Base-by-base conservation (phyloP, 2,888 invertebrate genomes). In the Eristalinus sepulchralis region DNA sequence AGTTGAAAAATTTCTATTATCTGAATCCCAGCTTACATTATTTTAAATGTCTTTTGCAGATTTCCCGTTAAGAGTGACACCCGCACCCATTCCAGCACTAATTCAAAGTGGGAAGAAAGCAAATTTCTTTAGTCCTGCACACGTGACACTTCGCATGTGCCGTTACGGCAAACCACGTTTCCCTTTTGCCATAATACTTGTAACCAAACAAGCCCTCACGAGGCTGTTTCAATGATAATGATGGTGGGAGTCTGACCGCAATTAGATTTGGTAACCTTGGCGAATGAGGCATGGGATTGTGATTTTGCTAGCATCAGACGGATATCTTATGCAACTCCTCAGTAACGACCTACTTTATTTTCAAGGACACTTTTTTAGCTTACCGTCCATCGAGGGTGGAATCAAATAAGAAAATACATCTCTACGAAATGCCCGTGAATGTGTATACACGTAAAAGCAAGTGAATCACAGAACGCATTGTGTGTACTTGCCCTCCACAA, bases 401-500 rank as follows among this genome's bases (percentile, higher is more conserved):
- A 33, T 17, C 11, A n/a, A 53, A 53, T 20, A 34, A 24, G 24
- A 6, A 39, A 63, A 53, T 22, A 20, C 20, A 59, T 17, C 22
- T 60, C 47, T 5, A 47, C 47, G 6, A 34, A 34, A 34, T 34
- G 1, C 17, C 8, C 2, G 17, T 17, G n/a, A 0, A 47, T 47
- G 1, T 47, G 3, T 39, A 53, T 60, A 39, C 8, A 66, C 22
- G 39, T 59, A 39, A 67, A 60, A 76, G 67, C 47, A 59, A 3
- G 67, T 76, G 76, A 76, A 68, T 76, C 76, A 76, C 60, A n/a
- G 17, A 53, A 20, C 36, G 22, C 59, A 62, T 67, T 34, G 36
- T 59, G 68, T 78, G 68, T 78, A 68, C 72, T 72, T 63, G 62
- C 53, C 62, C 62, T 53, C 57, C 27, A 39, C 62, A 55, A 57